Conservation (phyloP, 1,140 invertebrate species). For the Drosophila auraria region DNA sequence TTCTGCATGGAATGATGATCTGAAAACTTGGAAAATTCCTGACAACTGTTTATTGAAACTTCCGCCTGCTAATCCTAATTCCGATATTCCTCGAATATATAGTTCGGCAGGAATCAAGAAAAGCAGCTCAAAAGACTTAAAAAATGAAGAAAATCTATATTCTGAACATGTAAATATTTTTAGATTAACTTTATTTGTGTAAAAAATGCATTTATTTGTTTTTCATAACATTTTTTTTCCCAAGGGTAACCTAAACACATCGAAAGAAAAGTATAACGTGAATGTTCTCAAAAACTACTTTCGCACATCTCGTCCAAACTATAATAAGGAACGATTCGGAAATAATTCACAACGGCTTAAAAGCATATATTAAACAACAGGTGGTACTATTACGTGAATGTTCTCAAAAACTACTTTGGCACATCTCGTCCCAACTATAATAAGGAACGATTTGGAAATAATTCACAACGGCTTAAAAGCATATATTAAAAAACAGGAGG, state of each 20-base stretch:
- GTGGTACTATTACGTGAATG: slow-evolving; percentile 35
- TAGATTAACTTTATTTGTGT: background rate
- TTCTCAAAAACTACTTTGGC: slow-evolving; percentile 63
- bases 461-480: background rate
- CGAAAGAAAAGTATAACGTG: slow-evolving; percentile 45
- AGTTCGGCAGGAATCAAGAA: background rate
- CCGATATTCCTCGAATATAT: slow-evolving; percentile 9
- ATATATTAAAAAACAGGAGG: no score
- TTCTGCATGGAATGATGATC: slow-evolving; percentile 92
- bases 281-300: slow-evolving; percentile 63
- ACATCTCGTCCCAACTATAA: slow-evolving; percentile 45
- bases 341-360: background rate
- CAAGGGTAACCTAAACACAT: slow-evolving; percentile 6
- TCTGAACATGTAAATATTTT: slow-evolving; percentile 6
- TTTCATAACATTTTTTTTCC: background rate
- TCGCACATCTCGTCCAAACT: slow-evolving; percentile 47
- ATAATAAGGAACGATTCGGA: slow-evolving; percentile 9
- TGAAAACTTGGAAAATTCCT: slow-evolving; percentile 90
- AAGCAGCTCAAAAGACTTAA: background rate
- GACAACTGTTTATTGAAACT: slow-evolving; percentile 46
- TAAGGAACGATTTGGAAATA: background rate
- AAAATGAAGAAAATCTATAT: background rate
- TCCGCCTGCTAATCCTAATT: slow-evolving; percentile 36
- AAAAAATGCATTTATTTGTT: background rate
- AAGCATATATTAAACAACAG: background rate